Conservation (phyloP, 2,888 invertebrate species). For the Agonopterix subpropinquella region DNA sequence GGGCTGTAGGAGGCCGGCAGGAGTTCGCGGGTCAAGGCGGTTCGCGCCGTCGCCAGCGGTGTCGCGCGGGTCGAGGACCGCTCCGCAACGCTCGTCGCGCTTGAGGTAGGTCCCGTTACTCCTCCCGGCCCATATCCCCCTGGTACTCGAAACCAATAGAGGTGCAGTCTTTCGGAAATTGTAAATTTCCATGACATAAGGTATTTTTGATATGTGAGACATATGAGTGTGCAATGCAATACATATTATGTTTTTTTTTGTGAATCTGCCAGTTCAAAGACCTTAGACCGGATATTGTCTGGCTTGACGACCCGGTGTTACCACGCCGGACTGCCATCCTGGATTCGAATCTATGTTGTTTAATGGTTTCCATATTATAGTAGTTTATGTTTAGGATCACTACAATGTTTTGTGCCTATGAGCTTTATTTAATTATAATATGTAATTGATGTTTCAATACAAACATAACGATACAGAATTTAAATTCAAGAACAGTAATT, state of each 20-base stretch:
- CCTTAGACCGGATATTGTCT: too few relatives aligned
- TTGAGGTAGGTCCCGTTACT: constrained; percentile 58
- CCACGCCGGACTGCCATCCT: too few relatives aligned
- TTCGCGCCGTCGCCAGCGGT: constrained; percentile 30
- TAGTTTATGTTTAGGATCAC: too few relatives aligned
- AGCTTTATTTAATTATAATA: too few relatives aligned
- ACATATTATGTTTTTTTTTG: too few relatives aligned
- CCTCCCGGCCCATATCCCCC: constrained; percentile 37
- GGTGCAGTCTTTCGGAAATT: constrained; percentile 11
- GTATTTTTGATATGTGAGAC: neutral
- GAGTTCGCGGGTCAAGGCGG: constrained; percentile 61
- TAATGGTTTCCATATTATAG: too few relatives aligned
- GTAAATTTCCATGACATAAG: too few relatives aligned
- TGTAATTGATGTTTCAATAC: too few relatives aligned
- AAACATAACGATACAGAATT: neutral
- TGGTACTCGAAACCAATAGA: constrained; percentile 14
- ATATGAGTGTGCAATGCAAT: neutral
- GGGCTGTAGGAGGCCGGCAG: constrained; percentile 42
- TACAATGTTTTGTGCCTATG: too few relatives aligned
- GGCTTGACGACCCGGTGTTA: too few relatives aligned
- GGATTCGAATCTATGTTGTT: too few relatives aligned
- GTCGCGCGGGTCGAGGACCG: constrained; percentile 56
- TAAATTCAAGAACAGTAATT: constrained; percentile 17
- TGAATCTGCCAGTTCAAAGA: too few relatives aligned
- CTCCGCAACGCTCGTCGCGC: constrained; percentile 31